These are phyloP conservation scores for Spodoptera picta DNA, from an alignment of 2,888 invertebrate genomes.

Conservation along the genomic window DNA sequence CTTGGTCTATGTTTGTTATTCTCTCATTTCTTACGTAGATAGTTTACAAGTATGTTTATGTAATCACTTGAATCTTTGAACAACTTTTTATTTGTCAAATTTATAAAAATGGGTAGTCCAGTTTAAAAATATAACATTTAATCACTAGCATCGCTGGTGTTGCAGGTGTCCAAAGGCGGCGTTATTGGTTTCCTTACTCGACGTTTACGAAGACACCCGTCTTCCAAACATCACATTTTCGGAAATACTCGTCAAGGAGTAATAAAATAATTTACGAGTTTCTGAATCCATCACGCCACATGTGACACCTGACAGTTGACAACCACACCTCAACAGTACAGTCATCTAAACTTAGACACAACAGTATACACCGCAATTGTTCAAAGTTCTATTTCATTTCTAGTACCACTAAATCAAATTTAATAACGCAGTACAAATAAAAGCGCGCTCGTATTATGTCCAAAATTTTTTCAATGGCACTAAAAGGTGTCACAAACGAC, in stretches of 20 bases:
- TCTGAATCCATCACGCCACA: constrained; percentile 20
- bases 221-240: constrained; percentile 48
- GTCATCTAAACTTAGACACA: constrained; percentile 46
- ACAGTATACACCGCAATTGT: constrained; percentile 39
- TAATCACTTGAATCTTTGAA: too few species aligned
- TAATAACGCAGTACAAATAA: constrained; percentile 54
- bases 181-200: too few species aligned
- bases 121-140: too few species aligned
- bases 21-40: not conserved
- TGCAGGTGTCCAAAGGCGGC: too few species aligned
- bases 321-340: constrained; percentile 6
- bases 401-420: constrained; percentile 54
- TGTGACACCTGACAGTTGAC: constrained; percentile 10
- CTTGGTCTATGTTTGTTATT: constrained; percentile 1
- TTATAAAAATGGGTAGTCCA: too few species aligned
- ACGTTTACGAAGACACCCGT: constrained; percentile 3
- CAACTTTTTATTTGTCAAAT: too few species aligned
- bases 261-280: constrained; percentile 13
- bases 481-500: constrained; percentile 49
- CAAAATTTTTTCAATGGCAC: constrained; percentile 36
- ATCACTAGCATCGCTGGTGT: too few species aligned
- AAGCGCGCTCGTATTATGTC: constrained; percentile 39
- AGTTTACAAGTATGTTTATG: not conserved
- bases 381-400: constrained; percentile 41
- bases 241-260: not conserved